A percentile compares a stretch with the other conserved stretches of the same genome.
phyloP scores from a whole-genome alignment of 1,140 invertebrate genomes.

The Trichoplusia ni region DNA sequence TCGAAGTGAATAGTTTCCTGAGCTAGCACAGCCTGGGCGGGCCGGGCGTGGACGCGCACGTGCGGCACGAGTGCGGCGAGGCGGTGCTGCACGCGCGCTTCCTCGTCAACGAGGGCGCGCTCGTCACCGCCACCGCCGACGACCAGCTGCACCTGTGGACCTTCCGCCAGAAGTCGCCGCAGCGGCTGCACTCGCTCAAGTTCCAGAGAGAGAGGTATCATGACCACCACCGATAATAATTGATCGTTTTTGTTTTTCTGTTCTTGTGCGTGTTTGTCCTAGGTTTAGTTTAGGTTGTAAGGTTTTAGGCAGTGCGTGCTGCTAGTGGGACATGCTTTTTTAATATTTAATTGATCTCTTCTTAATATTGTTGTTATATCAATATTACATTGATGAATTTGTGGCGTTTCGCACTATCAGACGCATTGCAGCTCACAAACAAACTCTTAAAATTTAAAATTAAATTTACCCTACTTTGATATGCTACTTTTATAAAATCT shows the following conservation, averaged over 20 bases:
- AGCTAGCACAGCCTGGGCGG: slow-evolving; percentile 89
- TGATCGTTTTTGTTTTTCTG: not conserved
- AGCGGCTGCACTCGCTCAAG: slow-evolving; percentile 97
- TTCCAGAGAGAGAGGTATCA: slow-evolving; percentile 97
- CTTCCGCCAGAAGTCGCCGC: slow-evolving; percentile 96
- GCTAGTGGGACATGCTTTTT: too few species aligned
- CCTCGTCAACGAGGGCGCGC: slow-evolving; percentile 97
- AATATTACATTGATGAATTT: too few species aligned
- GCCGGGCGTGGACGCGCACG: slow-evolving; percentile 96
- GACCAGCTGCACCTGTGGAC: slow-evolving; percentile 98
- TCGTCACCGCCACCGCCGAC: slow-evolving; percentile 96
- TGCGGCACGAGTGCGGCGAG: slow-evolving; percentile 89
- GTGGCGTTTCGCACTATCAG: too few species aligned
- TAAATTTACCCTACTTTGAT: too few species aligned
- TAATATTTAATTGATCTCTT: too few species aligned
- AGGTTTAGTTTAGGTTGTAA: too few species aligned
- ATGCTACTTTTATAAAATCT: too few species aligned
- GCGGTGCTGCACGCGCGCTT: slow-evolving; percentile 96
- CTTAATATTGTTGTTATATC: too few species aligned
- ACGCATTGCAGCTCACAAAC: too few species aligned
- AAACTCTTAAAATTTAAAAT: too few species aligned
- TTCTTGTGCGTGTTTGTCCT: not conserved
- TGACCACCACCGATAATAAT: not conserved
- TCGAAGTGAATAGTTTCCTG: slow-evolving; percentile 46
- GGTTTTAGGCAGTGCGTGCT: too few species aligned